phyloP scores from a whole-genome alignment of 2,888 invertebrate species.

The Euphydryas editha region DNA sequence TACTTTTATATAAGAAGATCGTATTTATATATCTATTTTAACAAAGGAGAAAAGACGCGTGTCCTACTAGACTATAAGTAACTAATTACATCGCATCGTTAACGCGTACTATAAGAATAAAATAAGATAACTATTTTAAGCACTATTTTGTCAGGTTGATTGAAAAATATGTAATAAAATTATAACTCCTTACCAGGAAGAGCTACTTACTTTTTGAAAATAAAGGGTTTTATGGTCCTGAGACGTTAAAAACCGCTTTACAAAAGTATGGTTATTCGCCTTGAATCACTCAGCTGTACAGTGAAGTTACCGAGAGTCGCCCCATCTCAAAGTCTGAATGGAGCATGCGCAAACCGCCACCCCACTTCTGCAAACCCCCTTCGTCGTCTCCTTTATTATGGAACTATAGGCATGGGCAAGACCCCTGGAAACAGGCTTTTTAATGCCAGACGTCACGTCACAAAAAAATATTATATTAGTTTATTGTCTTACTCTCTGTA shows the following conservation, averaged over 20 bases:
- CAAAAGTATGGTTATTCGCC: slow-evolving; percentile 43
- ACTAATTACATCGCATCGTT: slow-evolving; percentile 29
- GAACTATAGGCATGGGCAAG: slow-evolving; percentile 49
- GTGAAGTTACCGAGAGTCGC: slow-evolving; percentile 70
- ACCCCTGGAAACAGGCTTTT: slow-evolving; percentile 48
- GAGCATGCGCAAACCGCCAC: slow-evolving; percentile 75
- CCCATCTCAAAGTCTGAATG: slow-evolving; percentile 60
- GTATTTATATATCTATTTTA: neutral
- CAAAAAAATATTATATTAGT: too few species aligned
- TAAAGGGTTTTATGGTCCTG: slow-evolving; percentile 76
- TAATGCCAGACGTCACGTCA: slow-evolving; percentile 37
- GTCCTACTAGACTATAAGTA: slow-evolving; percentile 11
- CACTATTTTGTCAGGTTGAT: neutral
- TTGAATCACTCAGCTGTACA: slow-evolving; percentile 66
- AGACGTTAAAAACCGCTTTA: slow-evolving; percentile 46
- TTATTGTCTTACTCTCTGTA: too few species aligned
- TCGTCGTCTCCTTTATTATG: slow-evolving; percentile 51
- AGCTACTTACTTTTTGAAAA: slow-evolving; percentile 70
- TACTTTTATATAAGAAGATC: neutral
- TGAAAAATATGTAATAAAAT: neutral
- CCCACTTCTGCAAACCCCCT: slow-evolving; percentile 66
- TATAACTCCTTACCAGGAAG: neutral
- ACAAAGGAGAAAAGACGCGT: neutral
- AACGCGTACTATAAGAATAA: slow-evolving; percentile 17
- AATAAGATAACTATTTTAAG: neutral